phyloP scores from a whole-genome alignment of 2,113 vertebrate species.

The Hassar affinis region DNA sequence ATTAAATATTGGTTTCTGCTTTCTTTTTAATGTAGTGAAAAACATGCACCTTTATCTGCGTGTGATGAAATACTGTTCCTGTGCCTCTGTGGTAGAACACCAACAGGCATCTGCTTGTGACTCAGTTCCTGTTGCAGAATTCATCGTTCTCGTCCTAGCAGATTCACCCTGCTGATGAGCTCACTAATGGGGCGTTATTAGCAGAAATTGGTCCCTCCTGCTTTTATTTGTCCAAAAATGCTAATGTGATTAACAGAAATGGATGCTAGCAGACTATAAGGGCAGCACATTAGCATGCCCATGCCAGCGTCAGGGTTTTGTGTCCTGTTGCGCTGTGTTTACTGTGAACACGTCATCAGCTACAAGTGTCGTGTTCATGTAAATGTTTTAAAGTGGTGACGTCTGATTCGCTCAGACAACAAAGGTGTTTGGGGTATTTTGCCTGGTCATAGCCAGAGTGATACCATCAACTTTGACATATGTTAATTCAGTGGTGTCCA shows the following conservation, averaged over 20 bases:
- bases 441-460: background rate
- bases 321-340: background rate
- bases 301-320: background rate
- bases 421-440: background rate
- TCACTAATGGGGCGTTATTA: background rate
- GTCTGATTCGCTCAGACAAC: background rate
- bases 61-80: constrained; percentile 5
- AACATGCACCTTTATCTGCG: background rate
- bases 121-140: background rate
- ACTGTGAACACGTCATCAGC: background rate
- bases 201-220: background rate
- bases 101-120: background rate
- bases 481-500: too few relatives aligned
- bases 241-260: background rate
- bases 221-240: background rate
- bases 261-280: background rate
- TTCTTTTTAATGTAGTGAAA: background rate
- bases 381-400: background rate
- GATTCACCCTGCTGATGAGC: background rate
- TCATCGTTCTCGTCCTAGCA: background rate
- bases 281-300: background rate
- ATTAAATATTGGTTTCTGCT: too few relatives aligned
- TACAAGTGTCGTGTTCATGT: background rate
- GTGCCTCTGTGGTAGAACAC: too few relatives aligned
- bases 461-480: background rate